Base-by-base conservation (phyloP, 2,888 invertebrate species). In the Sisyra terminalis region DNA sequence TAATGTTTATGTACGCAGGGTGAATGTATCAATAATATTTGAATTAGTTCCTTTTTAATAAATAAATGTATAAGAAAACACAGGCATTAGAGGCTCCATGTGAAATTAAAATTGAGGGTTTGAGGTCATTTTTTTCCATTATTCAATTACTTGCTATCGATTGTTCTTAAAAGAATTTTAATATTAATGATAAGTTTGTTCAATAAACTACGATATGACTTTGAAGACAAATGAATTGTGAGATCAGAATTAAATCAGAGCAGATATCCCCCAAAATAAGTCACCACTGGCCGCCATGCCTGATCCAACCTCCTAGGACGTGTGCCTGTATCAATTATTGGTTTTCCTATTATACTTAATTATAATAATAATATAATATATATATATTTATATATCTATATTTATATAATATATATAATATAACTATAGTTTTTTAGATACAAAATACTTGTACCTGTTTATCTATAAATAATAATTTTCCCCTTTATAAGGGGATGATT, bases 241-340 rank as follows among this genome's bases (percentile, higher is more conserved):
- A 34, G 34, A 11, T 14, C 13, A 34, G 15, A 14, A 34, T 14
- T 10, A 24, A 24, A 16, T 16, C 17, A 30, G 39, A 17, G 14
- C 42, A 35, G 42, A 42, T 42, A 42, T 42, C 42, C 35, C 34
- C 35, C 16, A 11, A 16, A 16, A 13, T 17, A 11, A 37, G 40
- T 30, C 9, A 40, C 42, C 42, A 42, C 42, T 42, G 14, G 35
- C 35, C 42, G 18, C 34, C 42, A 29, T 35, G 35, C 35, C 42
- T 42, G 42, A 42, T 42, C 35, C 42, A 35, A 42, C 34, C 42
- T 42, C 42, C 35, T 18, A 42, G 42, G 42, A 42, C 42, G 42
- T 42, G 34, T 42, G 42, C 35, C 42, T 42, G 39, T 39, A 13
- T 30, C 30, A 14, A 17, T 39, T 30, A 29, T 17, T 38, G 16